These are phyloP conservation scores for Isichthys henryi DNA, from an alignment of 2,113 vertebrate species.

Conservation along the genomic window DNA sequence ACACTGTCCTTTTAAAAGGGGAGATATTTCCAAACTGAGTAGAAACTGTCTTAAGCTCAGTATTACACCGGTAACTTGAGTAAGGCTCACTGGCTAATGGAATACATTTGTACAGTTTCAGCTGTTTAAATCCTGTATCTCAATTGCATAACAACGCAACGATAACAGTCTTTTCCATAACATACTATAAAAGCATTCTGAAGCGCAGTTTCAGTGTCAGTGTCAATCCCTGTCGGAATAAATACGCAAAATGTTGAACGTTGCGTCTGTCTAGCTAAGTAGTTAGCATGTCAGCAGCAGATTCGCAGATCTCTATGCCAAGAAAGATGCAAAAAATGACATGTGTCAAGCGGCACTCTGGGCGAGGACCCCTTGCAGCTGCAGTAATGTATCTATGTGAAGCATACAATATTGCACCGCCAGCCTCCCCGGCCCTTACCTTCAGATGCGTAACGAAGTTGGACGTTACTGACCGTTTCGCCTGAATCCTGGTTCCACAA, in stretches of 20 bases:
- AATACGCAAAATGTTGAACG: background rate
- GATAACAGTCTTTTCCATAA: background rate
- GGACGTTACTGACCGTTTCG: conserved; percentile 68
- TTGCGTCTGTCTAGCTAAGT: background rate
- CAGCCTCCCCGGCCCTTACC: conserved; percentile 40
- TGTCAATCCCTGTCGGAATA: background rate
- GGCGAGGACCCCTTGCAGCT: background rate
- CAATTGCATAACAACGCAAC: background rate
- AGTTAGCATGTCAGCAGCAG: background rate
- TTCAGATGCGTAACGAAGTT: conserved; percentile 74
- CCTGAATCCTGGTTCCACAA: conserved; percentile 68
- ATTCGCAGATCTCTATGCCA: background rate
- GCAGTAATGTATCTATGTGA: background rate
- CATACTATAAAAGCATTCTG: background rate
- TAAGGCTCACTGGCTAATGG: background rate
- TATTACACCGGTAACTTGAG: background rate
- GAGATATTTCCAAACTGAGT: background rate
- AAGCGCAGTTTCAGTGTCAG: background rate
- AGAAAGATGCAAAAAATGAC: background rate
- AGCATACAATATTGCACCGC: background rate
- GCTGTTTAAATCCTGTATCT: background rate
- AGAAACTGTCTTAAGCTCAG: background rate
- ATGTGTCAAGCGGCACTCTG: background rate
- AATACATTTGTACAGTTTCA: background rate
- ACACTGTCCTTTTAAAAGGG: background rate